Evolutionary conservation across 2,888 invertebrate genomes (phyloP).

Genomic region (Scelioninae gen. 1): DNA sequence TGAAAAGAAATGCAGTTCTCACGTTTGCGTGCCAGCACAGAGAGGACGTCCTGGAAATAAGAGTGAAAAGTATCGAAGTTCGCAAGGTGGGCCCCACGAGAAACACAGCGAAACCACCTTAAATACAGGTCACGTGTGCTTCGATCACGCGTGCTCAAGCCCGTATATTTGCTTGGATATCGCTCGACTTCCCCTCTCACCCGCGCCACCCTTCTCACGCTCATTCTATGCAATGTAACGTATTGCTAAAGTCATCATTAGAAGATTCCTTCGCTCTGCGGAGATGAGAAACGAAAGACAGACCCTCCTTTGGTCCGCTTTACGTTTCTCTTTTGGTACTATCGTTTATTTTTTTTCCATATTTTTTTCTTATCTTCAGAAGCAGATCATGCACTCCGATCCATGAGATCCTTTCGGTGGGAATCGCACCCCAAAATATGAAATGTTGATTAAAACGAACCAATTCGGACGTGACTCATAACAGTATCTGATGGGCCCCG

Average conservation of each 20-base stretch:
- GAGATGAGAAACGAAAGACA: constrained; percentile 60
- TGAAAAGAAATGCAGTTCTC: constrained; percentile 76
- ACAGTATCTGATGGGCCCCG: constrained; percentile 44
- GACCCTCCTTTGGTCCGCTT: constrained; percentile 52
- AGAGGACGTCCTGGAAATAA: constrained; percentile 72
- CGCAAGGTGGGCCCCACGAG: constrained; percentile 72
- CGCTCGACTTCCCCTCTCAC: constrained; percentile 57
- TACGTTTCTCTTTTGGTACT: constrained; percentile 37
- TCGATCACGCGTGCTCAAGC: constrained; percentile 75
- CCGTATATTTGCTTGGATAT: constrained; percentile 74
- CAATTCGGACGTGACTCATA: constrained; percentile 52
- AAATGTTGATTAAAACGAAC: constrained; percentile 73
- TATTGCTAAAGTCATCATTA: constrained; percentile 78
- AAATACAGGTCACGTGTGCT: constrained; percentile 82
- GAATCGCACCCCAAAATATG: constrained; percentile 75
- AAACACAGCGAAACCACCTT: constrained; percentile 77
- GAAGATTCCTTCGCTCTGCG: constrained; percentile 73
- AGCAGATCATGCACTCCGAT: constrained; percentile 59
- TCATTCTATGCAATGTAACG: constrained; percentile 64
- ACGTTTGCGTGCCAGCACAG: constrained; percentile 78
- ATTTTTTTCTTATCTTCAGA: constrained; percentile 39
- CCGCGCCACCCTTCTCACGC: constrained; percentile 61
- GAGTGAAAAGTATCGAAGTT: constrained; percentile 69
- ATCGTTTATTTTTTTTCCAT: constrained; percentile 15
- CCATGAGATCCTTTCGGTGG: constrained; percentile 73